A percentile compares a stretch with the other conserved stretches of the same genome.
Conservation (phyloP, 2,888 invertebrate genomes). For the Torymus texanus region DNA sequence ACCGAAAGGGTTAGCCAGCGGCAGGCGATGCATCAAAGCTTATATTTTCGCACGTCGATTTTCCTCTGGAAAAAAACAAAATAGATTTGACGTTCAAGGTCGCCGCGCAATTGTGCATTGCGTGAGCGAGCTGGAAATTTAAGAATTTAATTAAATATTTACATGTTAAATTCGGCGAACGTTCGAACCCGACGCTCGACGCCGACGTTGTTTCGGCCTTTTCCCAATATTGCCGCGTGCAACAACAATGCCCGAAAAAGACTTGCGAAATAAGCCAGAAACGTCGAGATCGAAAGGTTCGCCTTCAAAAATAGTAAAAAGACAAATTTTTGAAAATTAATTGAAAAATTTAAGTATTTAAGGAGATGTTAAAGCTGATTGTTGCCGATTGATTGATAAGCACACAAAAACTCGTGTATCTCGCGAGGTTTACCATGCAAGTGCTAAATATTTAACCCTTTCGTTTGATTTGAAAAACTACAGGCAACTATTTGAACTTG, state of each 20-base stretch:
- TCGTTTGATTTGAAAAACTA: constrained; percentile 31
- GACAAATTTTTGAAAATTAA: constrained; percentile 37
- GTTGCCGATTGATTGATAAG: constrained; percentile 55
- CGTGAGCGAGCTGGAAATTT: constrained; percentile 58
- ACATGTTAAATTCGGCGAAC: constrained; percentile 48
- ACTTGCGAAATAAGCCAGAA: constrained; percentile 52
- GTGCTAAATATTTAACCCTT: constrained; percentile 45
- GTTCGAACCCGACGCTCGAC: constrained; percentile 49
- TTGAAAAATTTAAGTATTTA: constrained; percentile 43
- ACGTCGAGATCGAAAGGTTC: constrained; percentile 52
- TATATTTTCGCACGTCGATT: constrained; percentile 58
- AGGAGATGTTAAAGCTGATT: constrained; percentile 50
- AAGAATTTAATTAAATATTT: constrained; percentile 55
- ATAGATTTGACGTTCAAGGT: constrained; percentile 58
- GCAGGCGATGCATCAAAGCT: constrained; percentile 56
- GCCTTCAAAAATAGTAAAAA: constrained; percentile 37
- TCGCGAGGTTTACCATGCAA: constrained; percentile 43
- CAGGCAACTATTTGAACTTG: constrained; percentile 5
- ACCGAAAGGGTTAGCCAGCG: constrained; percentile 57
- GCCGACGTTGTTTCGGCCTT: constrained; percentile 55
- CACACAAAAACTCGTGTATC: constrained; percentile 36
- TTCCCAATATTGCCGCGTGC: constrained; percentile 56
- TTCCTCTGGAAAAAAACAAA: constrained; percentile 57
- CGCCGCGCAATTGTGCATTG: constrained; percentile 55
- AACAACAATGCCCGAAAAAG: constrained; percentile 56